Conservation (phyloP, 2,888 invertebrate genomes). For the Anticlea derivata region DNA sequence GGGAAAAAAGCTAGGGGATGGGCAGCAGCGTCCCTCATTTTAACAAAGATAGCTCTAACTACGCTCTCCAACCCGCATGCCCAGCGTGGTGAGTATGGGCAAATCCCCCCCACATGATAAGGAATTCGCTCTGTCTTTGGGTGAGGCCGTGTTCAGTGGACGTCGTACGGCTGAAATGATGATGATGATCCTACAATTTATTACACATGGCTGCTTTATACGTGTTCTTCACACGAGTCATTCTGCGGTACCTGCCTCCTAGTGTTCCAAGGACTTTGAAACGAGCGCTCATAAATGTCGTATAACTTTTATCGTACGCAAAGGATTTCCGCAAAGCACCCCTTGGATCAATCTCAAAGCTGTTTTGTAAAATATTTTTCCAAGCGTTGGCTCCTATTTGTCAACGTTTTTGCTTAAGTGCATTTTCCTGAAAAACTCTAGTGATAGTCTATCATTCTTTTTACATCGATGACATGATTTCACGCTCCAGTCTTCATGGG, state of each 20-base stretch:
- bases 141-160: no score
- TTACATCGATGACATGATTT: no score
- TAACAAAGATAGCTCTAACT: no score
- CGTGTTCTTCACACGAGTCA: conserved; percentile 3
- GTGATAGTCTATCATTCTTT: no score
- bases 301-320: conserved; percentile 19
- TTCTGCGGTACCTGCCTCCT: conserved; percentile 4
- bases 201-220: conserved; percentile 5
- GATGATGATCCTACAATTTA: not conserved
- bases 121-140: no score
- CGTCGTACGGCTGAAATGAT: no score
- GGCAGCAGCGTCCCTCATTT: no score
- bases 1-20: no score
- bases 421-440: not conserved
- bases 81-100: no score
- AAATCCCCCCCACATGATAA: no score
- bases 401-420: not conserved
- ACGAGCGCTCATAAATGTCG: conserved; percentile 19
- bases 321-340: conserved; percentile 11
- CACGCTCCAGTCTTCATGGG: no score
- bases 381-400: not conserved
- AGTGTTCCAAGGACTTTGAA: conserved; percentile 13
- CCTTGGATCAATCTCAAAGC: conserved; percentile 10
- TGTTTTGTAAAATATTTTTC: conserved; percentile 7
- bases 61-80: no score